These are phyloP conservation scores for Theretra japonica DNA, from an alignment of 2,888 invertebrate genomes.

Conservation along the genomic window DNA sequence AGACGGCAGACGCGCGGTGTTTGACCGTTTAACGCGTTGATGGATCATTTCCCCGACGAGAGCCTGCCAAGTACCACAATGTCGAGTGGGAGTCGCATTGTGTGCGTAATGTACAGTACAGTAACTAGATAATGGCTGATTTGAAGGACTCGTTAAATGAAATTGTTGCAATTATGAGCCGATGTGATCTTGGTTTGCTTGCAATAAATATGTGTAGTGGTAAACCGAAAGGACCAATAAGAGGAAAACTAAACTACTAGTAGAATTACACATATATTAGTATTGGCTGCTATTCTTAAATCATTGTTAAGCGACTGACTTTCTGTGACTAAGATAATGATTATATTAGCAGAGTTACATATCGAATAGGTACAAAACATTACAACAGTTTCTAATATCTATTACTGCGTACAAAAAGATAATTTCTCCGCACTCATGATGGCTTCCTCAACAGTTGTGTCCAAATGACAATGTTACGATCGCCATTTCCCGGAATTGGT, in stretches of 20 bases:
- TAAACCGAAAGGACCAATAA: too few species aligned
- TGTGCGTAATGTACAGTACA: constrained; percentile 5
- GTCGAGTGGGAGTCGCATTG: constrained; percentile 10
- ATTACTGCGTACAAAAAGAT: neutral
- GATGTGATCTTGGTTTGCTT: neutral
- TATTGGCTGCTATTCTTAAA: too few species aligned
- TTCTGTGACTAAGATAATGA: too few species aligned
- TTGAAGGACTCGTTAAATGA: neutral
- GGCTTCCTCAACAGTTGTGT: neutral
- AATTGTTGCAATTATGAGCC: neutral
- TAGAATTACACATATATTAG: too few species aligned
- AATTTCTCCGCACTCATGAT: constrained; percentile 2
- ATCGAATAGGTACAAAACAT: neutral
- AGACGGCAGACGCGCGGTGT: constrained; percentile 6
- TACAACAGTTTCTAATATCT: neutral
- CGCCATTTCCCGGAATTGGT: constrained; percentile 13
- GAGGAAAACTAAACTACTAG: too few species aligned
- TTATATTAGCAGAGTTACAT: neutral
- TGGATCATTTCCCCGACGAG: constrained; percentile 23
- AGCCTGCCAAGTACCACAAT: constrained; percentile 8
- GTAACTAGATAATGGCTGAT: constrained; percentile 13
- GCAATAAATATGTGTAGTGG: neutral
- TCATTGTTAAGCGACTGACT: too few species aligned
- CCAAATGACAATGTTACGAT: neutral
- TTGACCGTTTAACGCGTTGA: constrained; percentile 23